Conservation (phyloP, 2,888 invertebrate genomes). For the Capitulum mitella region DNA sequence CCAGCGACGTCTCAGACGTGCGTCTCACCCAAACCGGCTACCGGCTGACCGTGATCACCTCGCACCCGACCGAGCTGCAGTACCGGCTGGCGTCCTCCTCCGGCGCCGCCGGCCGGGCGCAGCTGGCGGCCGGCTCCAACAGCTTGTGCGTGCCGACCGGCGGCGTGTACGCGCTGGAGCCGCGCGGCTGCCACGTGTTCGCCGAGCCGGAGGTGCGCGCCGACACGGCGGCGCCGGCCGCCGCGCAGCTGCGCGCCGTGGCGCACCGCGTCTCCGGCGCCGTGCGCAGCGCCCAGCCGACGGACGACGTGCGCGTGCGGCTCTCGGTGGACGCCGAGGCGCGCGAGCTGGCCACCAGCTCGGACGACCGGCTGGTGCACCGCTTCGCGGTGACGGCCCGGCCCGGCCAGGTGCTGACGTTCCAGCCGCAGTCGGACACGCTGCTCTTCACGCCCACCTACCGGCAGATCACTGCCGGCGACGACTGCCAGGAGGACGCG, state of each 20-base stretch:
- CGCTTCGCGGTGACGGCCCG: slow-evolving; percentile 45
- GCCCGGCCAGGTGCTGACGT: slow-evolving; percentile 54
- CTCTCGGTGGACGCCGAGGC: slow-evolving; percentile 31
- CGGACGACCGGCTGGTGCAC: slow-evolving; percentile 39
- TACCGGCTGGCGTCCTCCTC: slow-evolving; percentile 32
- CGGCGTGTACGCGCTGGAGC: slow-evolving; percentile 60
- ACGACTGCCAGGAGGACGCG: slow-evolving; percentile 60
- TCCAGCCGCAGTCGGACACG: slow-evolving; percentile 55
- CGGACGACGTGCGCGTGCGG: slow-evolving; percentile 41
- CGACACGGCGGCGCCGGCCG: slow-evolving; percentile 45
- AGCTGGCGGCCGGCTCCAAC: slow-evolving; percentile 53
- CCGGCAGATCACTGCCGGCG: slow-evolving; percentile 55
- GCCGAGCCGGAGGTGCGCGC: slow-evolving; percentile 42
- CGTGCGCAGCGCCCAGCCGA: slow-evolving; percentile 41
- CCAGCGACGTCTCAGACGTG: slow-evolving; percentile 53
- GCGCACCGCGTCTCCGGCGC: slow-evolving; percentile 43
- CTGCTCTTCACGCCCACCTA: slow-evolving; percentile 62
- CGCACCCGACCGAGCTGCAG: slow-evolving; percentile 54
- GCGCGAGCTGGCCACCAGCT: slow-evolving; percentile 29
- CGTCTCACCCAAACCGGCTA: slow-evolving; percentile 76
- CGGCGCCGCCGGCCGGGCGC: not conserved
- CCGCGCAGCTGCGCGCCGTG: slow-evolving; percentile 39
- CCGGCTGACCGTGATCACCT: slow-evolving; percentile 60
- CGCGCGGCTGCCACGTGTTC: slow-evolving; percentile 76
- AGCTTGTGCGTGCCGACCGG: slow-evolving; percentile 65